Evolutionary conservation across 1,140 invertebrate species (phyloP).

Genomic region (Lepidostoma basale): DNA sequence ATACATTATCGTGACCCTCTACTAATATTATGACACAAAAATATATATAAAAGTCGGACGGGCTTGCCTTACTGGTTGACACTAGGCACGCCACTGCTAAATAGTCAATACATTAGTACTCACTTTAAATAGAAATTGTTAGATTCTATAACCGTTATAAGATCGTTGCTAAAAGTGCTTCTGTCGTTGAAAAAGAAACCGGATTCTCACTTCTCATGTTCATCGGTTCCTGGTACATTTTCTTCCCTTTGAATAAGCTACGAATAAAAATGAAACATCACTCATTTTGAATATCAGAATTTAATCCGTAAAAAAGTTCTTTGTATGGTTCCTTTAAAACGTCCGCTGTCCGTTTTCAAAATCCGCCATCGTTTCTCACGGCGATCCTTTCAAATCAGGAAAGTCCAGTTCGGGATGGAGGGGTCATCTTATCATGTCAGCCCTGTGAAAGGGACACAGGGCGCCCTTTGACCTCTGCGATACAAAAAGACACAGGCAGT

Average conservation of each 20-base stretch:
- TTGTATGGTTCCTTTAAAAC: conserved; percentile 22
- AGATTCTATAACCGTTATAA: conserved; percentile 25
- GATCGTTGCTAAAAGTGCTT: background rate
- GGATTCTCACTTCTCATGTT: conserved; percentile 31
- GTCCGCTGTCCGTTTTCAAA: background rate
- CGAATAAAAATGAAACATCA: conserved; percentile 4
- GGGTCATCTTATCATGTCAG: conserved; percentile 45
- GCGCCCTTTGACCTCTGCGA: conserved; percentile 4
- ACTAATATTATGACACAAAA: too few relatives aligned
- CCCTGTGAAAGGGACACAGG: conserved; percentile 23
- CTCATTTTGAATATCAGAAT: conserved; percentile 2
- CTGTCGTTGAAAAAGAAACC: conserved; percentile 11
- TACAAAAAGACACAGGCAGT: background rate
- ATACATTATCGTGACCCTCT: too few relatives aligned
- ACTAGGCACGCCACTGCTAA: too few relatives aligned
- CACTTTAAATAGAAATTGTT: too few relatives aligned
- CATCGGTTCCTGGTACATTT: conserved; percentile 34
- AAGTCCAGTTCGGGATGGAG: conserved; percentile 37
- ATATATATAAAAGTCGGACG: too few relatives aligned
- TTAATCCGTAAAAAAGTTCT: conserved; percentile 19
- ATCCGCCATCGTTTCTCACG: conserved; percentile 38
- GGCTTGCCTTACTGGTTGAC: too few relatives aligned
- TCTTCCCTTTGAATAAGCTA: conserved; percentile 28
- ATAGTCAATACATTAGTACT: too few relatives aligned
- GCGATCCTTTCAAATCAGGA: conserved; percentile 39